These are phyloP conservation scores for Strigamia transsilvanica DNA, from an alignment of 2,888 invertebrate genomes.

Conservation along the genomic window DNA sequence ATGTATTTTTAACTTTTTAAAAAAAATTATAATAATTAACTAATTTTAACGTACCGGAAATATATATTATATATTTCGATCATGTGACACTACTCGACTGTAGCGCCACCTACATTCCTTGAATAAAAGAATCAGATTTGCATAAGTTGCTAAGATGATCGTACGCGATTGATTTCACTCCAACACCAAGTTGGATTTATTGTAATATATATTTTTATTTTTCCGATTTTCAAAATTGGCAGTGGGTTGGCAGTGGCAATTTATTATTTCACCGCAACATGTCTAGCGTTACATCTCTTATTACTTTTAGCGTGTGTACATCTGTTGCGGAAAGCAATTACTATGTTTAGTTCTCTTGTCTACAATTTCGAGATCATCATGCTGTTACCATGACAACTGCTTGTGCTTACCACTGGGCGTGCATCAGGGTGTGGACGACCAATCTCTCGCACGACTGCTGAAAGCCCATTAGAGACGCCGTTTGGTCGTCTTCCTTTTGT, in stretches of 20 bases:
- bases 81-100: too few relatives aligned
- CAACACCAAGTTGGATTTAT: too few relatives aligned
- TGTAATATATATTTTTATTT: too few relatives aligned
- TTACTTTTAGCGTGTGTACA: slow-evolving; percentile 18
- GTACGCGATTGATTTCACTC: too few relatives aligned
- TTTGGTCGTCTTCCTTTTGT: slow-evolving; percentile 30
- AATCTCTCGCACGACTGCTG: slow-evolving; percentile 30
- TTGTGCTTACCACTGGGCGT: slow-evolving; percentile 26
- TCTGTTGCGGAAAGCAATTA: slow-evolving; percentile 16
- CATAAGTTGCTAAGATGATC: too few relatives aligned
- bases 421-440: slow-evolving; percentile 30
- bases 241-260: not conserved
- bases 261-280: not conserved
- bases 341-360: slow-evolving; percentile 25
- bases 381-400: slow-evolving; percentile 25
- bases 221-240: too few relatives aligned
- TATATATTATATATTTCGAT: too few relatives aligned
- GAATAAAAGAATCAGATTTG: too few relatives aligned
- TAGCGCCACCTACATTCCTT: too few relatives aligned
- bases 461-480: slow-evolving; percentile 30
- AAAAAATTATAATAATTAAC: too few relatives aligned
- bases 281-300: not conserved
- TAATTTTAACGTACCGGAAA: too few relatives aligned
- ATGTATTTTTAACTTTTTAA: too few relatives aligned
- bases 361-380: slow-evolving; percentile 30